A percentile compares a stretch with the other conserved stretches of the same genome.
These are phyloP conservation scores for Xyrichtys novacula DNA, from an alignment of 2,797 vertebrate genomes.

Conservation along the genomic window DNA sequence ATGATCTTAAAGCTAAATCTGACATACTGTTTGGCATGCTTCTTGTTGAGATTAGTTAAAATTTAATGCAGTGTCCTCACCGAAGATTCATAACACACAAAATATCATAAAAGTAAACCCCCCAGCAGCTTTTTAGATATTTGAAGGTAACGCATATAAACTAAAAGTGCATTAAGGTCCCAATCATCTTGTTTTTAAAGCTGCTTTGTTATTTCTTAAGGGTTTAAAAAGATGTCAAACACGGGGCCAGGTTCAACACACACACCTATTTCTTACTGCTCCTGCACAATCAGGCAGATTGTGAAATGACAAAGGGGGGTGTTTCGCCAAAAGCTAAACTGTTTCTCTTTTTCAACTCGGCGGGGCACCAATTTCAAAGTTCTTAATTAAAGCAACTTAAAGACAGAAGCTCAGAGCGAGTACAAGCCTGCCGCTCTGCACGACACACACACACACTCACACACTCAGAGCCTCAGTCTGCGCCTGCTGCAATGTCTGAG, in stretches of 20 bases:
- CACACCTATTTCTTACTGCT: neutral
- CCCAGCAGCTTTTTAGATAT: neutral
- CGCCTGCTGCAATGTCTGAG: slow-evolving; percentile 1
- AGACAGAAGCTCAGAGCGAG: slow-evolving; percentile 35
- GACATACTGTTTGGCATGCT: too few species aligned
- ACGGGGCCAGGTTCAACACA: slow-evolving; percentile 9
- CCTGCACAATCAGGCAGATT: slow-evolving; percentile 30
- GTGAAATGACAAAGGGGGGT: slow-evolving; percentile 39
- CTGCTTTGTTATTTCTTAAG: neutral
- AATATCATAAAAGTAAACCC: neutral
- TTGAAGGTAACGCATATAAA: neutral
- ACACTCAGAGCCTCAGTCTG: neutral
- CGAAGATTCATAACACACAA: neutral
- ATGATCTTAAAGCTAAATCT: too few species aligned
- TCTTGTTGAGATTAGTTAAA: too few species aligned
- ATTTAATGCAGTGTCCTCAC: too few species aligned
- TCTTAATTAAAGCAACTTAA: slow-evolving; percentile 60
- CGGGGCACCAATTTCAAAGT: slow-evolving; percentile 43
- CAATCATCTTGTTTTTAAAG: neutral
- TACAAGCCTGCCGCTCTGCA: slow-evolving; percentile 11
- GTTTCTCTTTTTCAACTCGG: slow-evolving; percentile 50
- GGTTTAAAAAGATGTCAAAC: slow-evolving; percentile 3
- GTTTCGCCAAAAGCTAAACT: slow-evolving; percentile 44
- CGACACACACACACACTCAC: slow-evolving; percentile 1
- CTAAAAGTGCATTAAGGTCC: neutral